Base-by-base conservation (phyloP, 1,140 invertebrate genomes). In the Physella acuta region DNA sequence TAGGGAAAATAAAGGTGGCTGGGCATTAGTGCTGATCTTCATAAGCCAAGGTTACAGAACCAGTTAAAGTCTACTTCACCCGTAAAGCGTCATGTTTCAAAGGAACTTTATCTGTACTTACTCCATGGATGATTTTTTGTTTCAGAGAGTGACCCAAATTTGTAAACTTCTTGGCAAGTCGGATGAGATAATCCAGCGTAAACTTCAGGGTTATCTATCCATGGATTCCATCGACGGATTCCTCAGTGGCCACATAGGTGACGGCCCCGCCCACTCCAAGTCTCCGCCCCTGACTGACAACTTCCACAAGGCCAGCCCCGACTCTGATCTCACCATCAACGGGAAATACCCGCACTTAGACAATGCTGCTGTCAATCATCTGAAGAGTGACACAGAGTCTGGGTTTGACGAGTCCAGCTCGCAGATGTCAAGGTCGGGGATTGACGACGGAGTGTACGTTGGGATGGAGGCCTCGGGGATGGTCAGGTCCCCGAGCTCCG, bases 331-430 rank as follows among this genome's bases (percentile, higher is more conserved):
- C 31, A 37, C 52, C n/a, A 28, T 59, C 17, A 76, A 72, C 59
- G 70, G 70, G 5, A 44, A 31, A 1, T 56, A 34, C n/a, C 16
- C 51, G 34, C 39, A 66, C 70, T 24, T 55, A 36, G 61, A 64
- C 70, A 58, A 31, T 31, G 26, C 66, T 4, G 51, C 64, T n/a
- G 26, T n/a, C 26, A 79, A 72, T 49, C 75, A 78, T 31, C 56
- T 75, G 0, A 81, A 77, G 58, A 83, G 82, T 76, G 84, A 85
- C 71, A 74, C 77, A 0, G 84, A 85, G 68, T 85, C 84, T 0
- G 84, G 84, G 8, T 85, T 85, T 74, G 81, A 81, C 39, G 79
- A 81, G 55, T 76, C 73, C 3, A 74, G 78, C 36, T 79, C 78
- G 0, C 75, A 78, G 51, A 73, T 81, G 77, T 78, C 78, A 36